phyloP scores from a whole-genome alignment of 2,888 invertebrate species.

The Stenotaenia linearis region DNA sequence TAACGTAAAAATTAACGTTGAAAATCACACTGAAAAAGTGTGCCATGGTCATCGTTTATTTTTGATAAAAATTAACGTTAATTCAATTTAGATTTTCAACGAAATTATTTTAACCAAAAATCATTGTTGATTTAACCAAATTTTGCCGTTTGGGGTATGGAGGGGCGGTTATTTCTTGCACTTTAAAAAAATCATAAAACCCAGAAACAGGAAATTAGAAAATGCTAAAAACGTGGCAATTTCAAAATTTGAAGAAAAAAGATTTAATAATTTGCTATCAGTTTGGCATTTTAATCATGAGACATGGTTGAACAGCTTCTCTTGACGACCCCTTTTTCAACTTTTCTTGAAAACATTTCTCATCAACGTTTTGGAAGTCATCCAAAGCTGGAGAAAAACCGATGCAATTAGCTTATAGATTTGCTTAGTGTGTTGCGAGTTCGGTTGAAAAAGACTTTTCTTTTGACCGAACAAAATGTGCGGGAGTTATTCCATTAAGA shows the following conservation, averaged over 20 bases:
- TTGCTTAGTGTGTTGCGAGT: background rate
- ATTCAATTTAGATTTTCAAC: too few species aligned
- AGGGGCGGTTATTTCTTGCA: too few species aligned
- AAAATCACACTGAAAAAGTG: too few species aligned
- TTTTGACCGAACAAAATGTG: background rate
- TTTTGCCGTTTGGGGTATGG: too few species aligned
- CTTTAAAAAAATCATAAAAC: too few species aligned
- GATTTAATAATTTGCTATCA: conserved; percentile 6
- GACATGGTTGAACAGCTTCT: background rate
- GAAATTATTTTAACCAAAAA: too few species aligned
- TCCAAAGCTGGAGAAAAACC: background rate
- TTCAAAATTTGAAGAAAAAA: too few species aligned
- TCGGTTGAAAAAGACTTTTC: background rate
- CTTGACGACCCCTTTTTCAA: background rate
- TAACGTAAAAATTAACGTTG: too few species aligned
- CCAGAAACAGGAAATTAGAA: background rate
- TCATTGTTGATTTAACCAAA: too few species aligned
- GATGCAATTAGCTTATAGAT: conserved; percentile 12
- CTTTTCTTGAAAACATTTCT: background rate
- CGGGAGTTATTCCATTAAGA: background rate
- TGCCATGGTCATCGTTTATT: too few species aligned
- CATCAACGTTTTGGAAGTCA: background rate
- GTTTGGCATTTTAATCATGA: conserved; percentile 12
- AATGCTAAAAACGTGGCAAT: background rate
- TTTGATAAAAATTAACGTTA: too few species aligned